Percentiles rank a stretch among this genome's conserved stretches.
These are phyloP conservation scores for Stenchaetothrips biformis DNA, from an alignment of 2,888 invertebrate species.

Conservation along the genomic window DNA sequence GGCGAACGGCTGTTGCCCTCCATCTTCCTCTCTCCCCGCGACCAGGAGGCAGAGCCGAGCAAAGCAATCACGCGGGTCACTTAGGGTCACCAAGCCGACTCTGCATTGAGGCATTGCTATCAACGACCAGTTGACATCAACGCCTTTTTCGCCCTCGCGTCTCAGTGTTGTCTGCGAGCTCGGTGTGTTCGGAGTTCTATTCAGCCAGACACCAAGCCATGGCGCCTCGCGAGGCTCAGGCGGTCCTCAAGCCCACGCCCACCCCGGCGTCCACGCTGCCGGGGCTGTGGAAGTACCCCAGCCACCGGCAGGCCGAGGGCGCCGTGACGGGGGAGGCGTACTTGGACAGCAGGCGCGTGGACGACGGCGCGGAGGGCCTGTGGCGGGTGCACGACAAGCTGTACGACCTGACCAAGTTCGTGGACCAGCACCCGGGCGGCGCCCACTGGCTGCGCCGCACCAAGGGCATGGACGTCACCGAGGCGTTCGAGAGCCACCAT, in stretches of 20 bases:
- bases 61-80: no score
- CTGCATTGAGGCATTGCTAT: no score
- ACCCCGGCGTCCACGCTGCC: conserved; percentile 30
- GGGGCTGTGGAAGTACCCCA: conserved; percentile 27
- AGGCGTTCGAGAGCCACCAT: conserved; percentile 72
- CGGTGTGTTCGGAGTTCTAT: no score
- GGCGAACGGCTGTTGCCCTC: no score
- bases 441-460: conserved; percentile 59
- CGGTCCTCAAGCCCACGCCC: neutral
- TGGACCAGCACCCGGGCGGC: conserved; percentile 80
- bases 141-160: no score
- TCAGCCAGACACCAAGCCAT: no score
- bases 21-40: no score
- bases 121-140: no score
- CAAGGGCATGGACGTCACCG: conserved; percentile 70
- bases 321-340: conserved; percentile 53
- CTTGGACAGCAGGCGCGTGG: conserved; percentile 59
- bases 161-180: no score
- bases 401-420: conserved; percentile 79
- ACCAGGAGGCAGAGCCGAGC: no score
- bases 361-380: conserved; percentile 69
- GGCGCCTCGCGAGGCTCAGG: no score
- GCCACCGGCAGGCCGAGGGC: conserved; percentile 42
- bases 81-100: no score
- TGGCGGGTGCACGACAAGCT: conserved; percentile 73